These are phyloP conservation scores for Diaprepes abbreviatus DNA, from an alignment of 2,888 invertebrate species.

Conservation along the genomic window DNA sequence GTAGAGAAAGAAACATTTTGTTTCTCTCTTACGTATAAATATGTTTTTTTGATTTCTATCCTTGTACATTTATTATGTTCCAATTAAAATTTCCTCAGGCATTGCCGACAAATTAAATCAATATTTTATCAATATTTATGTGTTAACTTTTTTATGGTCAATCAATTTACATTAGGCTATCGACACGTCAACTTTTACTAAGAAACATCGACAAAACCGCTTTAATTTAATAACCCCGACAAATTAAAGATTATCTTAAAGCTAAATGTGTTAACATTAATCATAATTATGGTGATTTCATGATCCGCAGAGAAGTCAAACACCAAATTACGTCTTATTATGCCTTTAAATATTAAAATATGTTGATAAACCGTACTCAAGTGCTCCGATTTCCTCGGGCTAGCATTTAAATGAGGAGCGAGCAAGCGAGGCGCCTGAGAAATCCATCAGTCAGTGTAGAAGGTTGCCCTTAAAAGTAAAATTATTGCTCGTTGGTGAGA, in stretches of 20 bases:
- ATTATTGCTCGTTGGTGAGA: background rate
- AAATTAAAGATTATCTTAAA: slow-evolving; percentile 56
- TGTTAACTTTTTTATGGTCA: slow-evolving; percentile 40
- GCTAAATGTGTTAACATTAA: slow-evolving; percentile 60
- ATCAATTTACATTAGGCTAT: slow-evolving; percentile 44
- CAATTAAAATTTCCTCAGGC: slow-evolving; percentile 7
- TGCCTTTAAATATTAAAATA: slow-evolving; percentile 62
- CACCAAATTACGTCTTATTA: slow-evolving; percentile 61
- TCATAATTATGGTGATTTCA: slow-evolving; percentile 61
- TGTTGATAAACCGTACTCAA: slow-evolving; percentile 59
- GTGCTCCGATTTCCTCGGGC: slow-evolving; percentile 53
- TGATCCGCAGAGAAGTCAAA: slow-evolving; percentile 56
- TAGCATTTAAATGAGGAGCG: slow-evolving; percentile 53
- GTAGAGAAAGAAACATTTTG: background rate
- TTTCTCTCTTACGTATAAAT: background rate
- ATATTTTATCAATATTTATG: slow-evolving; percentile 29
- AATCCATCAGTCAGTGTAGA: slow-evolving; percentile 36
- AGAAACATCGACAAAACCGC: slow-evolving; percentile 35
- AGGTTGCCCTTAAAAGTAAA: slow-evolving; percentile 18
- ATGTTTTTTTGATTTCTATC: background rate
- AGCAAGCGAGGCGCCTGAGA: slow-evolving; percentile 50
- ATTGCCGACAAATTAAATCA: slow-evolving; percentile 9
- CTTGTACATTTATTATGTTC: slow-evolving; percentile 12
- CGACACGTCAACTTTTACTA: slow-evolving; percentile 38
- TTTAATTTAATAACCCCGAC: slow-evolving; percentile 56